A percentile compares a stretch with the other conserved stretches of the same genome.
phyloP scores from a whole-genome alignment of 2,113 vertebrate species.

The Oreamnos americanus region DNA sequence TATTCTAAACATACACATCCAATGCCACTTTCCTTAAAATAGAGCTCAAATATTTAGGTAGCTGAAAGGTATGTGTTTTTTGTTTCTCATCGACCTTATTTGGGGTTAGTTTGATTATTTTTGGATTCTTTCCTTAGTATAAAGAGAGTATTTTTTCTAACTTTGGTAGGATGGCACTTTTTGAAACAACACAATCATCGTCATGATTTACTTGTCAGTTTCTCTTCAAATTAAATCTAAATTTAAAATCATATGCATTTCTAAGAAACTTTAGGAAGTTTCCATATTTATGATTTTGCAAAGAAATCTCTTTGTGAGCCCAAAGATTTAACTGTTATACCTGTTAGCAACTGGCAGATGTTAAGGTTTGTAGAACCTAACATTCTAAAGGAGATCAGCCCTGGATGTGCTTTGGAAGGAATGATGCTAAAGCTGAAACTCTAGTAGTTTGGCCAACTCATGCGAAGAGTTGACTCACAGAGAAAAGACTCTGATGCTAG shows the following conservation, averaged over 20 bases:
- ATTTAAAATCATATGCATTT: background rate
- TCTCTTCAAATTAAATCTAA: constrained; percentile 15
- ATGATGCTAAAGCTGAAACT: too few relatives aligned
- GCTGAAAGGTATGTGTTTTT: constrained; percentile 27
- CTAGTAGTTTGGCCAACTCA: too few relatives aligned
- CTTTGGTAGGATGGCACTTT: background rate
- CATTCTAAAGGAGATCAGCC: too few relatives aligned
- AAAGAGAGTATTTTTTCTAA: background rate
- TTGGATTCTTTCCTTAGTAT: background rate
- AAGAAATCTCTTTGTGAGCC: background rate
- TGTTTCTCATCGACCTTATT: constrained; percentile 29
- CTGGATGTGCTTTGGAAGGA: too few relatives aligned
- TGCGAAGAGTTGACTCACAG: too few relatives aligned
- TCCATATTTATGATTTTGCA: constrained; percentile 31
- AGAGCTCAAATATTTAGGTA: constrained; percentile 50
- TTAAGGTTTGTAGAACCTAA: background rate
- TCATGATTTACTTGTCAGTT: background rate
- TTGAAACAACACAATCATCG: background rate
- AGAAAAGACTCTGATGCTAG: too few relatives aligned
- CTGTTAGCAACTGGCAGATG: background rate
- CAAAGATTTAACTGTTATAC: background rate
- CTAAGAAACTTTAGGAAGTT: constrained; percentile 35
- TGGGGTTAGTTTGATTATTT: constrained; percentile 36
- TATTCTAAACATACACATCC: background rate
- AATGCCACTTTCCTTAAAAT: constrained; percentile 33